These are phyloP conservation scores for Alloplasta piceator DNA, from an alignment of 2,888 invertebrate genomes.

Conservation along the genomic window DNA sequence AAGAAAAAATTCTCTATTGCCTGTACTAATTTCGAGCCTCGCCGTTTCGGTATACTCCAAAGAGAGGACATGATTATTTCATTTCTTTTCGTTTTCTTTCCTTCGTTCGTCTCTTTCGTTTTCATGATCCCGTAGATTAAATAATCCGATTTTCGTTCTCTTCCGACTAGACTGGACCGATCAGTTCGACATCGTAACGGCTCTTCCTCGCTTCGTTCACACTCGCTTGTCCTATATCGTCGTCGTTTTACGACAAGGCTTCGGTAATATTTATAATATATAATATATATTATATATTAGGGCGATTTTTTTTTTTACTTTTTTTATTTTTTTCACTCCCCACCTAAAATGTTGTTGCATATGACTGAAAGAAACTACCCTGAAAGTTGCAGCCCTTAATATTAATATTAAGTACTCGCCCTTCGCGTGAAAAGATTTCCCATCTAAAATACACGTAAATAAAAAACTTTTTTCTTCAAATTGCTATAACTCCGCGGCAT, in stretches of 20 bases:
- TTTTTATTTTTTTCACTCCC: no score
- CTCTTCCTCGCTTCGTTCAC: constrained; percentile 49
- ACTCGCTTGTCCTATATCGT: constrained; percentile 38
- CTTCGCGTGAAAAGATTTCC: no score
- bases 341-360: no score
- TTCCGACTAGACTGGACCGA: constrained; percentile 75
- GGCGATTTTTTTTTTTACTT: no score
- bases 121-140: constrained; percentile 79
- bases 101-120: constrained; percentile 15
- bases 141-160: constrained; percentile 71
- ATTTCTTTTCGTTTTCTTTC: constrained; percentile 43
- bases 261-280: constrained; percentile 53
- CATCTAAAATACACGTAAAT: no score
- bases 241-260: constrained; percentile 64
- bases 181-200: constrained; percentile 68
- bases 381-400: no score
- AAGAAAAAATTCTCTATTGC: no score
- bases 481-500: no score
- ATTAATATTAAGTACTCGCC: no score
- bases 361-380: no score
- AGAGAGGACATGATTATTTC: constrained; percentile 63
- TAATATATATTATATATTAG: no score
- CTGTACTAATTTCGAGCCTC: constrained; percentile 41
- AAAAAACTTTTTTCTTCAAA: no score
- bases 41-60: constrained; percentile 60